These are phyloP conservation scores for Pseudocheirus occidentalis DNA, from an alignment of 2,797 vertebrate species.

Conservation along the genomic window DNA sequence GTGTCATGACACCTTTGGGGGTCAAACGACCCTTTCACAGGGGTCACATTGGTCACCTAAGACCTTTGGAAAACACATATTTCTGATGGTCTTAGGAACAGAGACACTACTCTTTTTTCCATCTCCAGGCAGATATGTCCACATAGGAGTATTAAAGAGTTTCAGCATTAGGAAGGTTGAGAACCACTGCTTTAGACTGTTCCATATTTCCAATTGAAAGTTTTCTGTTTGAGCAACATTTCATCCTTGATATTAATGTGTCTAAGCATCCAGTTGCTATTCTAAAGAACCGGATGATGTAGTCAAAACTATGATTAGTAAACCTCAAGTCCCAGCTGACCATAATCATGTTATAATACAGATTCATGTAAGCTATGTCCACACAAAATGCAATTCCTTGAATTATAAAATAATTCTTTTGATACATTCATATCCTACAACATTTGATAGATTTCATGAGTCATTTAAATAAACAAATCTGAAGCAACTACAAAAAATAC, in stretches of 20 bases:
- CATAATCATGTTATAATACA: conserved; percentile 28
- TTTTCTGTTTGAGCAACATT: background rate
- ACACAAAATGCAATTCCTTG: conserved; percentile 16
- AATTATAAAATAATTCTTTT: background rate
- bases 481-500: background rate
- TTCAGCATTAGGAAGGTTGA: too few relatives aligned
- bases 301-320: background rate
- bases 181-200: background rate
- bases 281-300: conserved; percentile 18
- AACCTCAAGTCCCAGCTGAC: background rate
- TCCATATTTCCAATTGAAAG: background rate
- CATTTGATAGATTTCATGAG: conserved; percentile 32
- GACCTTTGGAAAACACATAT: too few relatives aligned
- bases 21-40: too few relatives aligned
- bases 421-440: background rate
- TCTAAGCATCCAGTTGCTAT: conserved; percentile 14
- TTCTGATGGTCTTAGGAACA: too few relatives aligned
- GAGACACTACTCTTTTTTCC: too few relatives aligned
- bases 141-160: too few relatives aligned
- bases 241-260: conserved; percentile 14
- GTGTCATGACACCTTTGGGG: too few relatives aligned
- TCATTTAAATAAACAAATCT: conserved; percentile 19
- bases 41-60: too few relatives aligned
- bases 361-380: background rate
- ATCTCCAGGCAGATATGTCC: too few relatives aligned